These are phyloP conservation scores for Pipistrellus nathusii DNA, from an alignment of 2,797 vertebrate genomes.

Conservation along the genomic window DNA sequence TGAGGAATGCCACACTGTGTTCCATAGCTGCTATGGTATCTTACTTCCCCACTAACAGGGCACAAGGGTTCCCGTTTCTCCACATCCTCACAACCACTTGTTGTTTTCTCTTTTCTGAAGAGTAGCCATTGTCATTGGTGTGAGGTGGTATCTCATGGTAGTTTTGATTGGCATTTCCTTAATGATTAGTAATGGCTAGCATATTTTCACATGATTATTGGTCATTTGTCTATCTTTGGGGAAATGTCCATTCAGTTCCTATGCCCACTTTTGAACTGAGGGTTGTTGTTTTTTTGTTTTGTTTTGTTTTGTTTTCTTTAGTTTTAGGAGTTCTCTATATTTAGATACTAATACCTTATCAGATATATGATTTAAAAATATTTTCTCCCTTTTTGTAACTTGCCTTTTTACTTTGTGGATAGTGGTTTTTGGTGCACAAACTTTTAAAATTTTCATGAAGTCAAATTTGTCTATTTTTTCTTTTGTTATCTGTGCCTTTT, in stretches of 20 bases:
- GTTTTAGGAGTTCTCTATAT: not conserved
- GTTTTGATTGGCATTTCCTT: constrained; percentile 2
- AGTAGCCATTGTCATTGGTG: not conserved
- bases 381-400: not conserved
- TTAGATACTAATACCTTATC: not conserved
- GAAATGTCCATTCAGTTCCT: not conserved
- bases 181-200: not conserved
- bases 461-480: not conserved
- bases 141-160: not conserved
- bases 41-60: not conserved
- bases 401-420: not conserved
- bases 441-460: not conserved
- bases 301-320: not conserved
- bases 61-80: not conserved
- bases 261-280: not conserved
- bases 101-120: not conserved
- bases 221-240: not conserved
- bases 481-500: not conserved
- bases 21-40: not conserved
- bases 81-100: not conserved
- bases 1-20: not conserved
- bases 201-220: not conserved
- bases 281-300: not conserved
- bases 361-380: not conserved
- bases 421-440: not conserved